Conservation (phyloP, 2,113 vertebrate species). For the Hypocryptadius cinnamomeus region DNA sequence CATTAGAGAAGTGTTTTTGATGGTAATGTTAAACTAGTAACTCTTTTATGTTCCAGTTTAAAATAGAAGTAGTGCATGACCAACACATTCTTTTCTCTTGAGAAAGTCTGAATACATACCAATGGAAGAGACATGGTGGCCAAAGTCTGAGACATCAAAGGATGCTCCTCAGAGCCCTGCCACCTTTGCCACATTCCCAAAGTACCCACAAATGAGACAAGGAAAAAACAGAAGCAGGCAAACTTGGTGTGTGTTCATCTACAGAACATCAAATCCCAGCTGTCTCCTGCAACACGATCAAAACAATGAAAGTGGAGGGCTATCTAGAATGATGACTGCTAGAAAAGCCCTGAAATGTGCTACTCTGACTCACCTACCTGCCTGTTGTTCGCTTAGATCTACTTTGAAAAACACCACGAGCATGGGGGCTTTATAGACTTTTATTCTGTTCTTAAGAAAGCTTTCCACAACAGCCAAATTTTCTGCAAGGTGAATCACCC, state of each 20-base stretch:
- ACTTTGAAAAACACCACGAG: not conserved
- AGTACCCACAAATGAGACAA: not conserved
- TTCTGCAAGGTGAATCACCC: fast-evolving
- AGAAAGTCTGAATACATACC: not conserved
- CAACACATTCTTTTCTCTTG: not conserved
- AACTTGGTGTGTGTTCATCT: not conserved
- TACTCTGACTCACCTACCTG: not conserved
- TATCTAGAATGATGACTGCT: not conserved
- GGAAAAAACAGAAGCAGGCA: not conserved
- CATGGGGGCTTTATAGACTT: not conserved
- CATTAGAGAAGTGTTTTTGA: not conserved
- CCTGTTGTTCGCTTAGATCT: not conserved
- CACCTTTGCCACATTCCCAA: not conserved
- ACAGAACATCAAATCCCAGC: not conserved
- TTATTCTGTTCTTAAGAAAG: not conserved
- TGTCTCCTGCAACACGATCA: not conserved
- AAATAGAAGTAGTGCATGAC: not conserved
- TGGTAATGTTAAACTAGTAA: not conserved
- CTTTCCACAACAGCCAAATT: not conserved
- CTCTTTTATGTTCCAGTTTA: not conserved
- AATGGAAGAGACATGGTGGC: not conserved
- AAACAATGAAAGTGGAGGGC: not conserved
- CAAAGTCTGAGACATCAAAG: slow-evolving; percentile 1
- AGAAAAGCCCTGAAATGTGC: not conserved
- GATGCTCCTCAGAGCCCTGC: not conserved